A percentile compares a stretch with the other conserved stretches of the same genome.
These are phyloP conservation scores for Dorcus parallelipipedus DNA, from an alignment of 2,888 invertebrate genomes.

Conservation along the genomic window DNA sequence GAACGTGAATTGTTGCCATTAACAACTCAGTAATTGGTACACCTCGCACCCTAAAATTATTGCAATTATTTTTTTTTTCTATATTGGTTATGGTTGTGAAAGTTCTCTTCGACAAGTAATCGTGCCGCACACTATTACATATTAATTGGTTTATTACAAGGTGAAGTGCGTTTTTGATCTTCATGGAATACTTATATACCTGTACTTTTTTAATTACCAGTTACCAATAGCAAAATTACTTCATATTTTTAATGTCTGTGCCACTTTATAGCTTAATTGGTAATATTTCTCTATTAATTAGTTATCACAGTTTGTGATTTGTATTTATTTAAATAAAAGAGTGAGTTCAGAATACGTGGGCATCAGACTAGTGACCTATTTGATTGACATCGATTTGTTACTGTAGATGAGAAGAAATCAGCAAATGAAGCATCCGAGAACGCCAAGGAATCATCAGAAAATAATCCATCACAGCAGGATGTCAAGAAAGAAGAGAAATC, in stretches of 20 bases:
- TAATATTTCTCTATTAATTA: conserved; percentile 1
- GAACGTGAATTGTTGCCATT: no score
- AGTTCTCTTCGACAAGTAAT: not conserved
- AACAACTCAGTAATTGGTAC: no score
- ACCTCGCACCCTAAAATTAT: conserved; percentile 4
- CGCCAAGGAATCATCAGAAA: conserved; percentile 15
- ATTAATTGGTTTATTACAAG: conserved; percentile 7
- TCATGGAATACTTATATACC: not conserved
- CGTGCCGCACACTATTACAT: not conserved
- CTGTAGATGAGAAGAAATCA: conserved; percentile 35
- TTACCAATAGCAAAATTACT: no score
- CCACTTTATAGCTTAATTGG: no score
- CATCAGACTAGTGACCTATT: conserved; percentile 27
- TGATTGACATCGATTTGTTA: conserved; percentile 33
- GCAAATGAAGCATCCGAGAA: conserved; percentile 25
- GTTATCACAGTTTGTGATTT: no score
- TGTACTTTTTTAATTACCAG: not conserved
- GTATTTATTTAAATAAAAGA: conserved; percentile 8
- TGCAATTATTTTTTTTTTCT: conserved; percentile 13
- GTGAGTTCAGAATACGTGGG: conserved; percentile 24
- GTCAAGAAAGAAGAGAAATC: conserved; percentile 24
- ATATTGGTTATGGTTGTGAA: conserved; percentile 10
- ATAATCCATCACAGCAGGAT: conserved; percentile 21
- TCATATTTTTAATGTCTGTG: no score
- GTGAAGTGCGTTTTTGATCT: conserved; percentile 10